phyloP scores from a whole-genome alignment of 2,888 invertebrate genomes.

The Aplocera efformata region DNA sequence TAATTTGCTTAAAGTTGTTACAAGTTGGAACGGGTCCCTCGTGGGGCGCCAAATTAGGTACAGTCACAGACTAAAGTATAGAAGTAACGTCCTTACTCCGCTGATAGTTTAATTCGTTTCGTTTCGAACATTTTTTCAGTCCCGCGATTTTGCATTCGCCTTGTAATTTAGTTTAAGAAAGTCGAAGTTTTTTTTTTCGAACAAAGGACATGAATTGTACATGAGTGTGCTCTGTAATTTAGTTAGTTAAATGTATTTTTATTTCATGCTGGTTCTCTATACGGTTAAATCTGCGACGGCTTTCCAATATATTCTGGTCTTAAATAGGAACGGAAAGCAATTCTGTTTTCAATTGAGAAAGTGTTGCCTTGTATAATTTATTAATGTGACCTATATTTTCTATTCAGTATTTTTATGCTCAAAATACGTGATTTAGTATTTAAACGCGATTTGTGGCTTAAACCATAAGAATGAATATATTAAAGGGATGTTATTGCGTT shows the following conservation, averaged over 20 bases:
- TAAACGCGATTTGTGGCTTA: no score
- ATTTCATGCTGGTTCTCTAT: conserved; percentile 17
- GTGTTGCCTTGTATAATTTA: conserved; percentile 14
- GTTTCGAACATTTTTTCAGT: conserved; percentile 45
- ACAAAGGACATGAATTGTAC: conserved; percentile 26
- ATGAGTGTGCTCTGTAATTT: conserved; percentile 25
- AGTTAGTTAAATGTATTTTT: conserved; percentile 20
- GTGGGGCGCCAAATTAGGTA: conserved; percentile 76
- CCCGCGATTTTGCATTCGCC: conserved; percentile 45
- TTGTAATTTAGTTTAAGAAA: conserved; percentile 43
- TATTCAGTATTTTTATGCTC: conserved; percentile 2
- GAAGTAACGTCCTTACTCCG: conserved; percentile 51
- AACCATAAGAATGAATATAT: no score
- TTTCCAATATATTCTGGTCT: conserved; percentile 14
- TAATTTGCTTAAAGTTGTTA: conserved; percentile 80
- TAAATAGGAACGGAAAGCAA: conserved; percentile 11
- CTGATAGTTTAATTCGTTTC: conserved; percentile 74
- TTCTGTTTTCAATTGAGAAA: conserved; percentile 12
- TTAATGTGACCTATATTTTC: conserved; percentile 12
- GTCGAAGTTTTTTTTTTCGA: conserved; percentile 22
- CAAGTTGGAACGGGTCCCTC: conserved; percentile 75
- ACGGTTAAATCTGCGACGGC: conserved; percentile 18
- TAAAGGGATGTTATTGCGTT: no score
- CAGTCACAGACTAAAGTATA: conserved; percentile 50
- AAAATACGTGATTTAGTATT: neutral